phyloP scores from a whole-genome alignment of 2,888 invertebrate genomes.

The Coelopa pilipes region DNA sequence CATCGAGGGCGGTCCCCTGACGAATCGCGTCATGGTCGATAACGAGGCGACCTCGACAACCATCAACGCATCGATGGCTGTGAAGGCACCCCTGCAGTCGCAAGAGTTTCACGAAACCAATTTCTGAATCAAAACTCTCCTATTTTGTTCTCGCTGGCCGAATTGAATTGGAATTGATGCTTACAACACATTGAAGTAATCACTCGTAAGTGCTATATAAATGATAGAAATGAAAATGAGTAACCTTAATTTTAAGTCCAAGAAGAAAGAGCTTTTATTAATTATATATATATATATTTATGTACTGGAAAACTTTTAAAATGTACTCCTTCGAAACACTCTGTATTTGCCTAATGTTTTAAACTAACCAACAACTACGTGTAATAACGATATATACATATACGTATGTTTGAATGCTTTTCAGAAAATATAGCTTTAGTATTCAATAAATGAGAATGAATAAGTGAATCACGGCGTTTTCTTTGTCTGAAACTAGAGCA shows the following conservation, averaged over 20 bases:
- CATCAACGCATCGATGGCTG: constrained; percentile 33
- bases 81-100: constrained; percentile 56
- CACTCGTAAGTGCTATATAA: constrained; percentile 21
- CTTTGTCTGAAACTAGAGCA: background rate
- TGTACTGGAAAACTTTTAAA: constrained; percentile 29
- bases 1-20: background rate
- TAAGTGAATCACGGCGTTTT: background rate
- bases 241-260: constrained; percentile 25
- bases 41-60: constrained; percentile 27
- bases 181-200: background rate
- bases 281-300: constrained; percentile 25
- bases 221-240: background rate
- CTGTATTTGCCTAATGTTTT: constrained; percentile 17
- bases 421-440: constrained; percentile 32
- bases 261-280: constrained; percentile 32
- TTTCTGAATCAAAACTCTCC: constrained; percentile 52
- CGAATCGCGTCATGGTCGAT: constrained; percentile 27
- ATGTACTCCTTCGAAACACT: constrained; percentile 5
- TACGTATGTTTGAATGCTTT: constrained; percentile 24
- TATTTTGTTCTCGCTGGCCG: background rate
- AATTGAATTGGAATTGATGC: background rate
- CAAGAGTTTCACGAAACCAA: constrained; percentile 66
- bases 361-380: background rate
- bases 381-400: background rate
- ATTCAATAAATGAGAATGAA: constrained; percentile 16